These are phyloP conservation scores for Noturus placidus DNA, from an alignment of 2,113 vertebrate genomes.

Conservation along the genomic window DNA sequence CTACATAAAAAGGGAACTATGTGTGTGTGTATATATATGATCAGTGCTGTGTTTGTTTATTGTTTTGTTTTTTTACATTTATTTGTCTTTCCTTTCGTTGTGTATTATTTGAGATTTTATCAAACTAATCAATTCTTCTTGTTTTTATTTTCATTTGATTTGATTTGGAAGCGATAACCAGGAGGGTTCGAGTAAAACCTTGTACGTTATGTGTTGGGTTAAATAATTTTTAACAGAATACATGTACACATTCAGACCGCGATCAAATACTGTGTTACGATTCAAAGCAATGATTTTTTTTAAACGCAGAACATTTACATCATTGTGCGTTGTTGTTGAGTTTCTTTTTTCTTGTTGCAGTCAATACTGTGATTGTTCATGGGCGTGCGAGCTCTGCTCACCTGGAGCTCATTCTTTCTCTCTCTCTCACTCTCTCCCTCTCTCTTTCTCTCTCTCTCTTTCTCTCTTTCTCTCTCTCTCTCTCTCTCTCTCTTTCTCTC, in stretches of 20 bases:
- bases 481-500: constrained; percentile 48
- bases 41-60: not conserved
- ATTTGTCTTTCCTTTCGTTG: not conserved
- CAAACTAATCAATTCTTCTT: constrained; percentile 3
- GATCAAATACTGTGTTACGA: constrained; percentile 66
- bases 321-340: constrained; percentile 54
- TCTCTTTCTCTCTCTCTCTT: constrained; percentile 59
- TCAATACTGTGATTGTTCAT: constrained; percentile 63
- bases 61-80: constrained; percentile 3
- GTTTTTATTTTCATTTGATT: constrained; percentile 42
- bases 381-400: constrained; percentile 56
- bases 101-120: not conserved
- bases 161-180: constrained; percentile 14
- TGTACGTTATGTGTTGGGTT: constrained; percentile 53
- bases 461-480: not conserved
- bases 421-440: not conserved
- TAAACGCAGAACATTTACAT: constrained; percentile 57
- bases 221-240: constrained; percentile 52
- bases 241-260: constrained; percentile 59
- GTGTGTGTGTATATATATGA: not conserved
- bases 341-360: constrained; percentile 62
- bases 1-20: not conserved
- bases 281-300: constrained; percentile 63
- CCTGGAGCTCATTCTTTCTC: constrained; percentile 51
- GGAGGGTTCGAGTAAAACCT: constrained; percentile 44